Percentiles rank a stretch among this genome's conserved stretches.
phyloP scores from a whole-genome alignment of 2,113 vertebrate species.

The Dermatemys mawii region DNA sequence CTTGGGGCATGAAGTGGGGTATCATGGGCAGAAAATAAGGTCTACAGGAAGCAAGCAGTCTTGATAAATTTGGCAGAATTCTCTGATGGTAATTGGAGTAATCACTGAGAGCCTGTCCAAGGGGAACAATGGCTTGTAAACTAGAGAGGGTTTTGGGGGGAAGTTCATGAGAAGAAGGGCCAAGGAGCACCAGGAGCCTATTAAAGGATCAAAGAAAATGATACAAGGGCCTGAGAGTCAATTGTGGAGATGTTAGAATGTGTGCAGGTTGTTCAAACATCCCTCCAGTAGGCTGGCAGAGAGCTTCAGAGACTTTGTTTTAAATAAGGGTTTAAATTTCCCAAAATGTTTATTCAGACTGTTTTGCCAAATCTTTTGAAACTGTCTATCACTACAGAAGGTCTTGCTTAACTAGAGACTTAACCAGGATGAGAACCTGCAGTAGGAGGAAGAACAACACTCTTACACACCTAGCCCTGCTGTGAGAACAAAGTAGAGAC shows the following conservation, averaged over 20 bases:
- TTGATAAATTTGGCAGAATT: neutral
- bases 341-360: neutral
- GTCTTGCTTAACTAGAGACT: neutral
- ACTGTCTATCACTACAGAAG: fast-evolving
- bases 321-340: neutral
- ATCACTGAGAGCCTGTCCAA: neutral
- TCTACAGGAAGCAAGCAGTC: neutral
- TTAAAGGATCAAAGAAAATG: fast-evolving
- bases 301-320: neutral
- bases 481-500: fast-evolving
- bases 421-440: fast-evolving
- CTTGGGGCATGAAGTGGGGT: neutral
- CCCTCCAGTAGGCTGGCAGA: neutral
- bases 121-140: neutral
- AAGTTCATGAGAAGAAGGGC: neutral
- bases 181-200: neutral
- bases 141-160: neutral
- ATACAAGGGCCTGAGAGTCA: fast-evolving
- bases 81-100: neutral
- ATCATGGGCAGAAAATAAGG: neutral
- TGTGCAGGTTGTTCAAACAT: neutral
- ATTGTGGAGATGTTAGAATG: neutral
- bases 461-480: neutral
- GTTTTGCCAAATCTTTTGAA: neutral
- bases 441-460: neutral